Base-by-base conservation (phyloP, 53 echinoderm and acorn worm genomes). In the Echinometra lucunter region DNA sequence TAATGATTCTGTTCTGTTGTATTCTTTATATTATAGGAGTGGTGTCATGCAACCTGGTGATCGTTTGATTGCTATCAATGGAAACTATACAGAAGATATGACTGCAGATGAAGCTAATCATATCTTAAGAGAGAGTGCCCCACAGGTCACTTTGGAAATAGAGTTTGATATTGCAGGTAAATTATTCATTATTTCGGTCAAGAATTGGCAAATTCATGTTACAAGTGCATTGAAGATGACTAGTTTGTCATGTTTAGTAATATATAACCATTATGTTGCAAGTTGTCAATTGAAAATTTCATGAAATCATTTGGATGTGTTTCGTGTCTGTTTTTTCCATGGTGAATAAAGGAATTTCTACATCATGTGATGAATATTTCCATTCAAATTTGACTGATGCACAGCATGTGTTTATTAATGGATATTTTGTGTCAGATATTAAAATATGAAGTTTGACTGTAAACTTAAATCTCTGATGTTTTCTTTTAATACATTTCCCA, bases 151-250 rank as follows among this genome's bases (percentile, higher is more conserved):
- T 1, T 94, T 99, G 83, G 97, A 98, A 60, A 63, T 99, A 7
- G 99, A 99, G 74, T 99, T 97, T 95, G 99, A 99, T 92, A 95
- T 99, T 34, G 99, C 99, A 93, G 98, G 98, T 98, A 60, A 81
- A 42, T 78, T 63, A 63, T 19, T 23, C 4, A 63, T 18, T 15
- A 49, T 53, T 53, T 53, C 53, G 13, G 53, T 53, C 5, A 53
- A 11, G 53, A 4, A 2, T 53, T 53, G n/a, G n/a, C 5, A 2
- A 23, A 8, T 23, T 15, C 63, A 19, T 12, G 16, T 63, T 9
- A 21, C 19, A 63, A 21, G 0, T 63, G 21, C n/a, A n/a, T n/a
- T n/a, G n/a, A n/a, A n/a, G n/a, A n/a, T n/a, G 63, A 63, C 1
- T 63, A 63, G 21, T 63, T 15, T 63, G 19, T 63, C 1, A 63